These are phyloP conservation scores for Barnardius zonarius DNA, from an alignment of 2,113 vertebrate species.

Conservation along the genomic window DNA sequence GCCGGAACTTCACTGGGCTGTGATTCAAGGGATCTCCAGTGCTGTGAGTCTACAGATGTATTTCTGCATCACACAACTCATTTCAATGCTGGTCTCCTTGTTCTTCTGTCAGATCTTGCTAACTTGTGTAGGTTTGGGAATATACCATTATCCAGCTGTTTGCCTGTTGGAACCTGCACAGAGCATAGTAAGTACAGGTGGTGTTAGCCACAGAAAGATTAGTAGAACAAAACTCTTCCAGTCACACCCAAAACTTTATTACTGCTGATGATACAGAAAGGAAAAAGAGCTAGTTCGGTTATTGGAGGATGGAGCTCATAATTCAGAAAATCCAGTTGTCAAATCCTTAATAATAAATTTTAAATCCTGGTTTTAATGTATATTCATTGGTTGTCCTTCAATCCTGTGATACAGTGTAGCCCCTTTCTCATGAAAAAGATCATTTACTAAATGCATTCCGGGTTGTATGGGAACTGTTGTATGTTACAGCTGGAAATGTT, in stretches of 20 bases:
- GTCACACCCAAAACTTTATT: neutral
- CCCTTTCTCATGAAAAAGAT: neutral
- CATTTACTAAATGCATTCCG: neutral
- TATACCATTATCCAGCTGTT: neutral
- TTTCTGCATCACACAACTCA: neutral
- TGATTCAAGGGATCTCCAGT: neutral
- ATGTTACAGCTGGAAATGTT: constrained; percentile 43
- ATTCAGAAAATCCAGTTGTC: constrained; percentile 21
- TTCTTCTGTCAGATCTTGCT: neutral
- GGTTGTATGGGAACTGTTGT: neutral
- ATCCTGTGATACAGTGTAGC: neutral
- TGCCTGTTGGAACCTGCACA: neutral
- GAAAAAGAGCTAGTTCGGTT: neutral
- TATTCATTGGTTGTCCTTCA: neutral
- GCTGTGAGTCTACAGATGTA: neutral
- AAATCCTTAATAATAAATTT: constrained; percentile 13
- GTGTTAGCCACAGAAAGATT: neutral
- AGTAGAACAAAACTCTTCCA: neutral
- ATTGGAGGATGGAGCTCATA: neutral
- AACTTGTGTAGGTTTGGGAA: neutral
- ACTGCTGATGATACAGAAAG: neutral
- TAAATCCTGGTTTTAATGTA: neutral
- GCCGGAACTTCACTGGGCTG: neutral
- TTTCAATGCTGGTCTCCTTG: neutral
- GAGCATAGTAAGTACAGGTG: neutral